phyloP scores from a whole-genome alignment of 92 coral and sea anemone genomes.

The Zoanthus solanderi region DNA sequence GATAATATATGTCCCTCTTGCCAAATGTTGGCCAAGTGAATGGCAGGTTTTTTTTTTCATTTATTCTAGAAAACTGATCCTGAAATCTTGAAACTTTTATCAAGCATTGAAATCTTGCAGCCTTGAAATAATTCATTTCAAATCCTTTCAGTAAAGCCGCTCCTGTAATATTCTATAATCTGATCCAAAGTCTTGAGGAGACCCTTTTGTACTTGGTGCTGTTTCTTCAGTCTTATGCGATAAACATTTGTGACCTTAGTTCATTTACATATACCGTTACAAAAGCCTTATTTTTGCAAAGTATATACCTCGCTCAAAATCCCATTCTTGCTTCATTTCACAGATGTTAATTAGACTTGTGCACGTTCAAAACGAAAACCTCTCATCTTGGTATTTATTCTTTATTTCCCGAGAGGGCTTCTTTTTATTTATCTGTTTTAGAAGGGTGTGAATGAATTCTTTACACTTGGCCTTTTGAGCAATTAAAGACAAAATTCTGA shows the following conservation, averaged over 20 bases:
- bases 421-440: conserved; percentile 17
- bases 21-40: too few relatives aligned
- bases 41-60: too few relatives aligned
- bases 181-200: too few relatives aligned
- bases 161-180: too few relatives aligned
- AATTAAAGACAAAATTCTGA: background rate
- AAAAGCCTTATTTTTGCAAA: background rate
- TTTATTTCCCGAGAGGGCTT: conserved; percentile 7
- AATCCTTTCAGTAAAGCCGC: too few relatives aligned
- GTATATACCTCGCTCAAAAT: background rate
- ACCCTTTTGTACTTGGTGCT: too few relatives aligned
- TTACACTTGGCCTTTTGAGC: background rate
- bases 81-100: too few relatives aligned
- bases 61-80: too few relatives aligned
- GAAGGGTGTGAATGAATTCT: conserved; percentile 17
- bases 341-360: conserved; percentile 11
- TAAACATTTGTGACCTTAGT: background rate
- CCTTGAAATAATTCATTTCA: too few relatives aligned
- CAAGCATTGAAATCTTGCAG: too few relatives aligned
- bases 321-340: conserved; percentile 12
- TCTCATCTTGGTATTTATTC: background rate
- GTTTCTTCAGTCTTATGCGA: too few relatives aligned
- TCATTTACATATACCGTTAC: background rate
- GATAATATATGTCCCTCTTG: too few relatives aligned
- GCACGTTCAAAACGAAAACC: background rate